A percentile compares a stretch with the other conserved stretches of the same genome.
Evolutionary conservation across 2,113 vertebrate genomes (phyloP).

Genomic region (Platichthys stellatus): DNA sequence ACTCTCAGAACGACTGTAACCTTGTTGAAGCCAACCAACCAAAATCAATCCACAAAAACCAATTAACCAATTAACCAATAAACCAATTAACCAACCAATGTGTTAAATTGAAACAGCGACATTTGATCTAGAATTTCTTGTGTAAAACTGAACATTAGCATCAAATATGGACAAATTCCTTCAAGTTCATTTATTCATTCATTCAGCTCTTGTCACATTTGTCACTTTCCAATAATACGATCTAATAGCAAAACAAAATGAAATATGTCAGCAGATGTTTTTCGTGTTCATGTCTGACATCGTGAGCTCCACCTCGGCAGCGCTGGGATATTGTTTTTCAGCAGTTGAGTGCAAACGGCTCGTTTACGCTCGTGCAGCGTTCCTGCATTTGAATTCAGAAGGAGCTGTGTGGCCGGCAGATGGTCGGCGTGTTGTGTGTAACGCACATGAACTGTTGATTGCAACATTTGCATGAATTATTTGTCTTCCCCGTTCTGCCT

Average conservation of each 20-base stretch:
- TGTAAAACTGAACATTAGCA: no score
- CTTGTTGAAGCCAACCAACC: no score
- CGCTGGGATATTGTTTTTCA: constrained; percentile 18
- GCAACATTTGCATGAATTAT: constrained; percentile 77
- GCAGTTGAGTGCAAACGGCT: constrained; percentile 32
- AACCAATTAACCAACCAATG: no score
- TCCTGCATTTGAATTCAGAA: constrained; percentile 51
- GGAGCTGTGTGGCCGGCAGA: constrained; percentile 46
- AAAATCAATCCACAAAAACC: neutral
- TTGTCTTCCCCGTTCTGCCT: constrained; percentile 57
- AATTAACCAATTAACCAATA: no score
- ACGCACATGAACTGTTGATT: constrained; percentile 70
- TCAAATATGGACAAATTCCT: no score
- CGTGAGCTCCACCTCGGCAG: constrained; percentile 1
- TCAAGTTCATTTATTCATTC: no score
- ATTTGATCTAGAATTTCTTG: no score
- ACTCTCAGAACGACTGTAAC: no score
- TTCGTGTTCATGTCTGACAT: neutral
- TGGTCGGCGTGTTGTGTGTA: constrained; percentile 60
- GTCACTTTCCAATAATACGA: neutral
- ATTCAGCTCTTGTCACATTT: neutral
- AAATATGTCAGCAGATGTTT: constrained; percentile 43
- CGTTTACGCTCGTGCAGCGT: constrained; percentile 1
- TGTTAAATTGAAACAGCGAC: no score
- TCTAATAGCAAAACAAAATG: constrained; percentile 13